A percentile compares a stretch with the other conserved stretches of the same genome.
Conservation (phyloP, 35 echinoderm and acorn worm genomes). For the Diadema setosum region DNA sequence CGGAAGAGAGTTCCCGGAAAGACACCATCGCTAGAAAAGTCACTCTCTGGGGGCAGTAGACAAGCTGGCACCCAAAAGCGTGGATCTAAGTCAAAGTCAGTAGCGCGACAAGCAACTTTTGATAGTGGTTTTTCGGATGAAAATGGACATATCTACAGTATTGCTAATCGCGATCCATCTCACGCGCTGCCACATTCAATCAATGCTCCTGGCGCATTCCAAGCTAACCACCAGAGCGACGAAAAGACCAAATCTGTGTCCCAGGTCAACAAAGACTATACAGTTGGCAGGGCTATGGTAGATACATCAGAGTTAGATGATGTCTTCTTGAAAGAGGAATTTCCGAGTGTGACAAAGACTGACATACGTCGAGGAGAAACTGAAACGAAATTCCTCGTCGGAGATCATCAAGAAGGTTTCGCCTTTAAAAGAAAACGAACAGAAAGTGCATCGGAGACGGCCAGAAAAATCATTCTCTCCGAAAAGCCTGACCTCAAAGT, state of each 20-base stretch:
- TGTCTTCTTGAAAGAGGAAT: too few relatives aligned
- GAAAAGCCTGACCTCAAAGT: neutral
- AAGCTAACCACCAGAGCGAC: too few relatives aligned
- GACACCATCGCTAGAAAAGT: neutral
- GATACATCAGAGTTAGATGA: too few relatives aligned
- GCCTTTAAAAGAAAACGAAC: neutral
- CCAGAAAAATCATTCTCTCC: neutral
- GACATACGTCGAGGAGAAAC: too few relatives aligned
- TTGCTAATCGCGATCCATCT: neutral
- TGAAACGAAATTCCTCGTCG: too few relatives aligned
- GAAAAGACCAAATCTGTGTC: too few relatives aligned
- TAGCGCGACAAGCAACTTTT: constrained; percentile 68
- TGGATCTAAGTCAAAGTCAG: neutral
- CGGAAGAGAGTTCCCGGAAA: neutral
- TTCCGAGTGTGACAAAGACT: too few relatives aligned
- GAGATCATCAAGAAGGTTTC: too few relatives aligned
- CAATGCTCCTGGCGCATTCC: too few relatives aligned
- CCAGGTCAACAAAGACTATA: too few relatives aligned
- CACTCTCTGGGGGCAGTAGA: neutral
- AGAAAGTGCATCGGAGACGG: neutral
- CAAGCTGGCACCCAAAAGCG: neutral
- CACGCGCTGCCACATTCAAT: too few relatives aligned
- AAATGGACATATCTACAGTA: constrained; percentile 44
- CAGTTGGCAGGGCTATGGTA: too few relatives aligned
- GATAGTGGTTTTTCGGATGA: constrained; percentile 97